phyloP scores from a whole-genome alignment of 1,140 invertebrate species.

The Anastrepha obliqua region DNA sequence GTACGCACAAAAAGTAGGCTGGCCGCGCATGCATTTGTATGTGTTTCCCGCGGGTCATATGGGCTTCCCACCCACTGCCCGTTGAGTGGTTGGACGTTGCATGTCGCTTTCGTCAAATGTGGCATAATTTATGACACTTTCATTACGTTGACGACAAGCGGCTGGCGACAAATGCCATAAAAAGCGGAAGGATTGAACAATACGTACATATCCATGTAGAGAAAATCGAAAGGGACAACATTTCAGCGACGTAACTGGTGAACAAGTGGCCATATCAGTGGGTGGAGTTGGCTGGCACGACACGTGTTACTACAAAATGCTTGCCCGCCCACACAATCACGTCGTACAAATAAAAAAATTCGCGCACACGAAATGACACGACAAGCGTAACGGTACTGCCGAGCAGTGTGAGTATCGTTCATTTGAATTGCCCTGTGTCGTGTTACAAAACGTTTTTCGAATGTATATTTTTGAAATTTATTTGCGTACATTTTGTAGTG shows the following conservation, averaged over 20 bases:
- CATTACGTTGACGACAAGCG: constrained; percentile 62
- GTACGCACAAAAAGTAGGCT: constrained; percentile 7
- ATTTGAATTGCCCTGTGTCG: constrained; percentile 42
- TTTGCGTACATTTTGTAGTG: not conserved
- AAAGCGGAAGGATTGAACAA: constrained; percentile 1
- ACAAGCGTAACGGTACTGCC: constrained; percentile 48
- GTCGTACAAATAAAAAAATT: constrained; percentile 59
- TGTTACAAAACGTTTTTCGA: constrained; percentile 50
- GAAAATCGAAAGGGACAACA: constrained; percentile 2
- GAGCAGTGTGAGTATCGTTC: constrained; percentile 53
- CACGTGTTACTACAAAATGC: constrained; percentile 50
- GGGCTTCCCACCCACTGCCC: not conserved
- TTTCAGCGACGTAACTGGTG: not conserved
- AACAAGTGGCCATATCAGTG: not conserved
- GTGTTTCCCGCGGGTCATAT: not conserved
- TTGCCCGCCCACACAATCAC: constrained; percentile 69
- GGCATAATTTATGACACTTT: constrained; percentile 74
- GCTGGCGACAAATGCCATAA: constrained; percentile 15
- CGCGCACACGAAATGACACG: constrained; percentile 4
- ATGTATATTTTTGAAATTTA: constrained; percentile 34
- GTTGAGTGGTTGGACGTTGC: constrained; percentile 23
- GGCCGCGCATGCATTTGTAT: not conserved
- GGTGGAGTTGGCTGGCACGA: constrained; percentile 19
- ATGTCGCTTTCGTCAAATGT: constrained; percentile 70
- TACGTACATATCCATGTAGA: not conserved